Conservation (phyloP, 2,113 vertebrate genomes). For the Saimiri boliviensis region DNA sequence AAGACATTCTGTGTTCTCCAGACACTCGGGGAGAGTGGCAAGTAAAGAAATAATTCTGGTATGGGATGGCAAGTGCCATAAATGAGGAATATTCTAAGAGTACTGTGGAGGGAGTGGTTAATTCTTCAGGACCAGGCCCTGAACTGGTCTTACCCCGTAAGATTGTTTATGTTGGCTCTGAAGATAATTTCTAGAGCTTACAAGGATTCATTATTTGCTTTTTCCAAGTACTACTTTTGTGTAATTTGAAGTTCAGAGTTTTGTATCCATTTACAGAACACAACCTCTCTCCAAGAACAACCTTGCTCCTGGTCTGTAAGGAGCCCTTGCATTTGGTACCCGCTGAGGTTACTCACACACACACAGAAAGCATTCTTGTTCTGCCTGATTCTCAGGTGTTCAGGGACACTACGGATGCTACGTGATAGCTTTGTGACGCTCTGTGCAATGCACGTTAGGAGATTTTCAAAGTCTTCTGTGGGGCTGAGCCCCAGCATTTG, state of each 20-base stretch:
- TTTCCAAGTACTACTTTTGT: not conserved
- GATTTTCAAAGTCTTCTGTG: slow-evolving; percentile 43
- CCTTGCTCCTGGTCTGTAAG: not conserved
- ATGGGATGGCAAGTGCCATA: fast-evolving
- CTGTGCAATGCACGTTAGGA: not conserved
- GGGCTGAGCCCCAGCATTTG: slow-evolving; percentile 8
- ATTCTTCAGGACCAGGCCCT: not conserved
- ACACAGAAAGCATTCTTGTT: not conserved
- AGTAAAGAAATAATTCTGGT: not conserved
- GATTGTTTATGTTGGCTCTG: not conserved
- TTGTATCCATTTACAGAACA: slow-evolving; percentile 28
- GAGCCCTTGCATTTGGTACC: slow-evolving; percentile 36
- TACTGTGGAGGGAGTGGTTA: fast-evolving
- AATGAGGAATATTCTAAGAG: not conserved
- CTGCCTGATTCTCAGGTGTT: slow-evolving; percentile 27
- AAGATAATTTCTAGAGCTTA: slow-evolving; percentile 46
- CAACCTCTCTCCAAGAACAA: not conserved
- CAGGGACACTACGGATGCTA: not conserved
- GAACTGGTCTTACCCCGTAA: not conserved
- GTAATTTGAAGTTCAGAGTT: slow-evolving; percentile 51
- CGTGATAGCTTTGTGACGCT: slow-evolving; percentile 47
- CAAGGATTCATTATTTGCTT: not conserved
- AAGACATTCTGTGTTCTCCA: not conserved
- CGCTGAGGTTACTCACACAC: not conserved
- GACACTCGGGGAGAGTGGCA: not conserved